These are phyloP conservation scores for Callosobruchus maculatus DNA, from an alignment of 2,888 invertebrate species.

Conservation along the genomic window DNA sequence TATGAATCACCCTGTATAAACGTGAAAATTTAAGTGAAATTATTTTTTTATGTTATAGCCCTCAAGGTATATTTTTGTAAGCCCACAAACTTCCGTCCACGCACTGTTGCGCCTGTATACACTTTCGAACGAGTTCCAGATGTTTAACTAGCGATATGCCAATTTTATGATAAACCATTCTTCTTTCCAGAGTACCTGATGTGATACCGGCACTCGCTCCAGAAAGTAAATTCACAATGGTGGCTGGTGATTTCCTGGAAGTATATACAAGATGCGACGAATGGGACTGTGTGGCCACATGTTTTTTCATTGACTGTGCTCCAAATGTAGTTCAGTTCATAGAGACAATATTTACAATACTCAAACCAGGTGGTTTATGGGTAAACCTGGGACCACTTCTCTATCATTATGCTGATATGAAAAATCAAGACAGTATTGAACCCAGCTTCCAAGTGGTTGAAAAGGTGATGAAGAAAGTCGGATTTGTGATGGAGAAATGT, in stretches of 20 bases:
- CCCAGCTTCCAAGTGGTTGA: conserved; percentile 70
- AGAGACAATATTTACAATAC: conserved; percentile 83
- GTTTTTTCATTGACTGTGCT: conserved; percentile 98
- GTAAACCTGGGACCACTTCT: conserved; percentile 88
- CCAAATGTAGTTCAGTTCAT: conserved; percentile 94
- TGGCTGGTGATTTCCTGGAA: conserved; percentile 95
- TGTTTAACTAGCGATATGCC: too few species aligned
- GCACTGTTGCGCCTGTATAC: too few species aligned
- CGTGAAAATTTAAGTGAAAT: too few species aligned
- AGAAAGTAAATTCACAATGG: conserved; percentile 81
- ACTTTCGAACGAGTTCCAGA: too few species aligned
- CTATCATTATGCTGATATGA: conserved; percentile 86
- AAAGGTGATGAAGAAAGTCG: conserved; percentile 71
- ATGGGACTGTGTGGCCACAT: conserved; percentile 93
- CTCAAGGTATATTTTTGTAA: too few species aligned
- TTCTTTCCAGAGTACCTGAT: conserved; percentile 72
- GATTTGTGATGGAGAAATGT: conserved; percentile 81
- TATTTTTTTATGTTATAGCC: too few species aligned
- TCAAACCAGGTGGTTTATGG: conserved; percentile 89
- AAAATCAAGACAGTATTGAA: conserved; percentile 85
- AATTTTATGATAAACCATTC: neutral
- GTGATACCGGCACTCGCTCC: conserved; percentile 70
- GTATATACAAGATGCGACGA: conserved; percentile 69
- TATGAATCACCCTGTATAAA: too few species aligned
- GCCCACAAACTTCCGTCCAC: too few species aligned